phyloP scores from a whole-genome alignment of 2,888 invertebrate genomes.

The Onchidella celtica region DNA sequence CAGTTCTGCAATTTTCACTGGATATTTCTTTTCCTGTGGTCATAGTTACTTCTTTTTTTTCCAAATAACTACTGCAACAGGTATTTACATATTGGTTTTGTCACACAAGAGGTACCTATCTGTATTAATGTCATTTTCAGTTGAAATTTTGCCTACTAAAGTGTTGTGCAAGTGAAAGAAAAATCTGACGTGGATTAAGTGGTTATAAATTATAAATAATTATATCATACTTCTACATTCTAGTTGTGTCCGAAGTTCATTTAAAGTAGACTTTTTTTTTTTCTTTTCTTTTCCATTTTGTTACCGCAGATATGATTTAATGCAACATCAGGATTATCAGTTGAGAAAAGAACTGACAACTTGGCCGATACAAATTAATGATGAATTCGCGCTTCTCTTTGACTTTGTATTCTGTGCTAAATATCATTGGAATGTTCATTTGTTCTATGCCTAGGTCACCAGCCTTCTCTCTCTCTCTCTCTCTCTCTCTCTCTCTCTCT shows the following conservation, averaged over 20 bases:
- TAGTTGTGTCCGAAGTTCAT: too few species aligned
- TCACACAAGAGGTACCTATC: too few species aligned
- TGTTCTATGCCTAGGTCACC: constrained; percentile 9
- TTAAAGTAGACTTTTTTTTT: too few species aligned
- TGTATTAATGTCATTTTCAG: too few species aligned
- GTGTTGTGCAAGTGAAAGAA: too few species aligned
- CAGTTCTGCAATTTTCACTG: background rate
- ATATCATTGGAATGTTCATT: background rate
- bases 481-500: constrained; percentile 37
- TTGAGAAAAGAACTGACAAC: background rate
- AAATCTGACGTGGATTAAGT: too few species aligned
- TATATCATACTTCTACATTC: too few species aligned
- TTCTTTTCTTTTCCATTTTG: too few species aligned
- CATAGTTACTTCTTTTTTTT: background rate
- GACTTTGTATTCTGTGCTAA: too few species aligned
- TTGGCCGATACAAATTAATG: background rate
- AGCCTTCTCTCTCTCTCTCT: constrained; percentile 33
- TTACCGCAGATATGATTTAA: too few species aligned
- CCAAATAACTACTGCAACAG: background rate
- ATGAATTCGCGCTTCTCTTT: background rate
- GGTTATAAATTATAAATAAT: too few species aligned
- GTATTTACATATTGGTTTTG: background rate
- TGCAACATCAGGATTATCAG: background rate
- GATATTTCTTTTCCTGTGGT: background rate
- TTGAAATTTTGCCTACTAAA: too few species aligned